Evolutionary conservation across 2,797 vertebrate species (phyloP), one percentile per base, ranked within the genome.

Genomic region (Adelosebastes latens): DNA sequence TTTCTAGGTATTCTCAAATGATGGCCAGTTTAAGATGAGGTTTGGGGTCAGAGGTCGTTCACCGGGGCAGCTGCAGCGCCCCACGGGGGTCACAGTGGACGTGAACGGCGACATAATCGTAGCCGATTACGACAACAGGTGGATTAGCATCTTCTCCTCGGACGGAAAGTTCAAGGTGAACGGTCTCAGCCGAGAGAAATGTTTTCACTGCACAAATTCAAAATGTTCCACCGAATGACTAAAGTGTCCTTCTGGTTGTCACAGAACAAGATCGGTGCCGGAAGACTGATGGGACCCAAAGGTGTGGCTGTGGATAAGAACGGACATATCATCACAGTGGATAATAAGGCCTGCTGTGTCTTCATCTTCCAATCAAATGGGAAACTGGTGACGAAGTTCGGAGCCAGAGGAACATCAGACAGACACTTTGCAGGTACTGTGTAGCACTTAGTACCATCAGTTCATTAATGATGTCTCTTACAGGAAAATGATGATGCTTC

Each of bases 301-400:
- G 98, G 98, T 0, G 97, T 99, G 2, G 97, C 98, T 0, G 97
- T 99, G 79, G 98, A 99, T 83, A 96, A 97, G 79, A 99, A 99
- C 0, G 98, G 98, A 10, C 98, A 99, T 75, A 97, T 99, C 92
- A 99, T 99, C 29, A 97, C 98, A 1, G 98, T 98, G 2, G 98
- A 99, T 90, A 99, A 99, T 91, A 99, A 99, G 86, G 98, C 98
- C 14, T 99, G 98, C 91, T 98, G 98, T 7, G 97, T 99, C 88
- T 99, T 99, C 93, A 98, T 98, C 92, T 99, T 99, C 95, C 98
- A 99, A 90, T 96, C 98, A 58, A 99, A 97, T 1, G 98, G 98
- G 68, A 99, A 99, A 85, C 94, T 99, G n/a, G 97, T 99, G 87
- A 97, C 98, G 7, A 97, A 97, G 81, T 99, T 99, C 5, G 98